phyloP scores from a whole-genome alignment of 1,140 invertebrate species.

The Bathynomus jamesi region DNA sequence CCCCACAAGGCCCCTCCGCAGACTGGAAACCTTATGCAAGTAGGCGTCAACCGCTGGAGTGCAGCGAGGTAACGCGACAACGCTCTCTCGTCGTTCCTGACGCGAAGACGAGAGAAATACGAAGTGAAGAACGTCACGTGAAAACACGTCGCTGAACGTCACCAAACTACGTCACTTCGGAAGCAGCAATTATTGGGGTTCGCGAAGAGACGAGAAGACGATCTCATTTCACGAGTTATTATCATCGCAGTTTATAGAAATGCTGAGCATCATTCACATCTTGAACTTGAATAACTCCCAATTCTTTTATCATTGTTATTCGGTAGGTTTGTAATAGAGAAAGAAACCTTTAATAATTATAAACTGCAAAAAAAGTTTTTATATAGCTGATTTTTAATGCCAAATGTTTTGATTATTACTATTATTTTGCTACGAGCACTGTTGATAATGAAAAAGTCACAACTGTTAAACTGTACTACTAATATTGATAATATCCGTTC shows the following conservation, averaged over 20 bases:
- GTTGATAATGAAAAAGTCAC: neutral
- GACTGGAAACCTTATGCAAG: conserved; percentile 1
- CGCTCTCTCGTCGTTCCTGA: neutral
- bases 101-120: neutral
- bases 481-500: neutral
- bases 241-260: too few species aligned
- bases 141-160: too few species aligned
- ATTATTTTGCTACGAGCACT: neutral
- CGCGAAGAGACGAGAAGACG: too few species aligned
- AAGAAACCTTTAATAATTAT: neutral
- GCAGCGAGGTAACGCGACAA: neutral
- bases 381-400: neutral
- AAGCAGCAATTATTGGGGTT: too few species aligned
- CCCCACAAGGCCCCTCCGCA: neutral
- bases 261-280: too few species aligned
- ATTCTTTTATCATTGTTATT: too few species aligned
- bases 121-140: too few species aligned
- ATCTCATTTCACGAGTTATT: too few species aligned
- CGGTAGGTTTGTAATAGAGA: too few species aligned
- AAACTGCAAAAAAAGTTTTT: neutral
- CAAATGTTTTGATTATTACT: neutral
- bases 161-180: too few species aligned
- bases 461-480: too few species aligned
- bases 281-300: too few species aligned
- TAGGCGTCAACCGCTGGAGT: neutral